Evolutionary conservation across 23 tunicate genomes (phyloP).

Genomic region (Clavelina lepadiformis): DNA sequence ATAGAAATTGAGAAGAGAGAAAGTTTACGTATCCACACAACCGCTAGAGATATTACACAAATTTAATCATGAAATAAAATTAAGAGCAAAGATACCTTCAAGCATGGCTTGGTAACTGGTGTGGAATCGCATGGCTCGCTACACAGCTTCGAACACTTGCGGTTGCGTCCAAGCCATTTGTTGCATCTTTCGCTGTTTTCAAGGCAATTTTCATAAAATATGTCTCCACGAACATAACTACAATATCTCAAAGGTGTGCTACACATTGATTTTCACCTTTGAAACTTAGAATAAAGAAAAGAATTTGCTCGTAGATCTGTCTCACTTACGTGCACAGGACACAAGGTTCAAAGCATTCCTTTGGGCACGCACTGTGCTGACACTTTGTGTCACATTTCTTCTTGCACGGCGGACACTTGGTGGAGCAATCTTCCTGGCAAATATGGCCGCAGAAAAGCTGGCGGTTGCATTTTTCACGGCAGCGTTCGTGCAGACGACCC

Average conservation of each 20-base stretch:
- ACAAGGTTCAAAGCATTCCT: constrained; percentile 61
- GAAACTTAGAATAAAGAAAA: background rate
- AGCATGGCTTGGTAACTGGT: constrained; percentile 64
- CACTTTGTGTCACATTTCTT: constrained; percentile 64
- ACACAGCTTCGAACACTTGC: constrained; percentile 52
- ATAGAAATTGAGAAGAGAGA: no score
- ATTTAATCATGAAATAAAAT: background rate
- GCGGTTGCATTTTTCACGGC: constrained; percentile 51
- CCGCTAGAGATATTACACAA: background rate
- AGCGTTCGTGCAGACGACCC: constrained; percentile 73
- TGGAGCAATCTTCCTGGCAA: constrained; percentile 53
- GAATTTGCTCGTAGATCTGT: background rate
- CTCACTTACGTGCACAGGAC: constrained; percentile 44
- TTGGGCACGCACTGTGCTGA: constrained; percentile 65
- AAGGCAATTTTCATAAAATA: no score
- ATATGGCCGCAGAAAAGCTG: constrained; percentile 79
- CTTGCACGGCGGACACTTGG: constrained; percentile 77
- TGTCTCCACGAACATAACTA: no score
- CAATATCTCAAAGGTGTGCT: no score
- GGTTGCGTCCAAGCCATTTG: no score
- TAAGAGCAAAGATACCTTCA: constrained; percentile 6
- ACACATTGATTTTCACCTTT: no score
- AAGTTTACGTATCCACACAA: background rate
- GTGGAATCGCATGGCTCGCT: constrained; percentile 76
- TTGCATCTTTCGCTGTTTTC: no score